Evolutionary conservation across 2,113 vertebrate species (phyloP), one percentile per base, ranked within the genome.

Genomic region (Onychostoma macrolepis): DNA sequence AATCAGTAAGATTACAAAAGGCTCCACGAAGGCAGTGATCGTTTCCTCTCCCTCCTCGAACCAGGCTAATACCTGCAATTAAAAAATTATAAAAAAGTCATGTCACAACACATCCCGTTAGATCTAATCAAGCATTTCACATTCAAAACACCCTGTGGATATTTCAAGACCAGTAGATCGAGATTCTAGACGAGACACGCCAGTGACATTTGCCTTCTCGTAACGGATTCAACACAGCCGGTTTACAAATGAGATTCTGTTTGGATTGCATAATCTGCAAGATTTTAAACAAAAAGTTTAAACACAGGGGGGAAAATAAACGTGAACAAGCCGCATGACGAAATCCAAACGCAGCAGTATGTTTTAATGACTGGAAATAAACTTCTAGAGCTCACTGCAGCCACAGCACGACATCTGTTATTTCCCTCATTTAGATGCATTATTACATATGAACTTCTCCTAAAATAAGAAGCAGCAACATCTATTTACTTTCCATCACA

Each of bases 11-110:
- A 99, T 99, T 91, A 99, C 98, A 94, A 99, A 99, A 92, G 98
- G 98, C 88, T 99, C 98, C 95, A 99, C 98, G 90, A 99, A 99
- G 30, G 98, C 98, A 88, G 98, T 99, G 89, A 99, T 96, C 10
- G 97, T 99, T 96, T 99, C 98, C 94, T 99, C 98, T 83, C 98
- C 98, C 94, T 99, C 98, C 94, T 99, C 98, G 93, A 99, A 99
- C 98, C 98, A 99, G 91, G 98, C 98, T 96, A 99, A 95, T 89
- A 99, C 97, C 98, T 99, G 89, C 8, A 94, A 93, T n/a, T 48
- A 93, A 89, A 93, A 92, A 48, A 48, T 26, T 7, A 30, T 0
- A 21, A 5, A 90, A 58, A 8, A 69, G n/a, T 92, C 83, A 21
- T 89, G 82, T 80, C 58, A 78, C 90, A 86, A 88, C 48, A 82